Percentiles rank a stretch among this genome's conserved stretches.
phyloP scores from a whole-genome alignment of 2,113 vertebrate species.

The Cyanoderma ruficeps region DNA sequence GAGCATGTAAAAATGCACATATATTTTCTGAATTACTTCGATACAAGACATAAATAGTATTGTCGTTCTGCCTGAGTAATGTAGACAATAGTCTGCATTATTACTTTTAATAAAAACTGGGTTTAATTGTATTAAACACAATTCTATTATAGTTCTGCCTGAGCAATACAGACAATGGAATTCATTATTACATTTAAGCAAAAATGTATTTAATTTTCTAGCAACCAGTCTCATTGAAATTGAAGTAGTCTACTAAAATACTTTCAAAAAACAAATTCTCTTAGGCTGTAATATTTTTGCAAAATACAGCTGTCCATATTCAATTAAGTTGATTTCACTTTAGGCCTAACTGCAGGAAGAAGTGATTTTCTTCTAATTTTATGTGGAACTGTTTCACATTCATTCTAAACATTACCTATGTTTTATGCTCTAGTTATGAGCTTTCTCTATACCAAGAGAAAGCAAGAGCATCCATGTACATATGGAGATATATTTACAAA shows the following conservation, averaged over 20 bases:
- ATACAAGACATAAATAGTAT: background rate
- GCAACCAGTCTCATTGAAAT: conserved; percentile 62
- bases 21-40: conserved; percentile 20
- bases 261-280: conserved; percentile 59
- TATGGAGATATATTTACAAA: background rate
- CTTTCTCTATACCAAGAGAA: background rate
- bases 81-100: conserved; percentile 49
- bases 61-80: conserved; percentile 33
- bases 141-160: conserved; percentile 64
- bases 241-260: conserved; percentile 56
- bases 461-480: background rate
- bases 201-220: conserved; percentile 77
- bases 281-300: conserved; percentile 46
- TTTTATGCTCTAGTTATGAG: background rate
- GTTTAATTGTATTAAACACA: conserved; percentile 69
- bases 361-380: conserved; percentile 33
- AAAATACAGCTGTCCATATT: conserved; percentile 46
- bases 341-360: background rate
- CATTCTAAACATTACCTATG: background rate
- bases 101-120: conserved; percentile 55
- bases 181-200: conserved; percentile 66
- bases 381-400: background rate
- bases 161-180: conserved; percentile 59
- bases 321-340: conserved; percentile 58
- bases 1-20: background rate